A percentile compares a stretch with the other conserved stretches of the same genome.
Conservation (phyloP, 2,888 invertebrate genomes). For the Erynnis tages region DNA sequence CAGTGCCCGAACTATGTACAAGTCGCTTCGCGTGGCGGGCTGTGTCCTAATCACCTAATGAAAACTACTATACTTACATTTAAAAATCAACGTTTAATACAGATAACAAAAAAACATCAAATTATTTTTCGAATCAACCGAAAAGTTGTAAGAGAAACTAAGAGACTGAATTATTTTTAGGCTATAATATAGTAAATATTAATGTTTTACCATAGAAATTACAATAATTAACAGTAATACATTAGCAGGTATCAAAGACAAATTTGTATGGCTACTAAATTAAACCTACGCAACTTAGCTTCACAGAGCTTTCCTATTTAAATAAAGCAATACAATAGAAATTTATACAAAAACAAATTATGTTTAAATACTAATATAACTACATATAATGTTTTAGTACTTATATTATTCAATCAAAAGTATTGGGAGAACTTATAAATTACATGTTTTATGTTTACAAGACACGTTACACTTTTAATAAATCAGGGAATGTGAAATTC, state of each 20-base stretch:
- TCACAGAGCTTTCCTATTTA: constrained; percentile 9
- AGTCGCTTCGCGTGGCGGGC: constrained; percentile 64
- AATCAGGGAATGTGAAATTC: too few species aligned
- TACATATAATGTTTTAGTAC: too few species aligned
- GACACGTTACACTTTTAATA: too few species aligned
- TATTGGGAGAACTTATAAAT: too few species aligned
- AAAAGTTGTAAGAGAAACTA: neutral
- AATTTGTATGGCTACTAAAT: neutral
- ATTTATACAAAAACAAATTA: neutral
- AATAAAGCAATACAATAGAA: neutral
- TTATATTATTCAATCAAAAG: too few species aligned
- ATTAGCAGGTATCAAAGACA: neutral
- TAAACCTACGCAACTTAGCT: neutral
- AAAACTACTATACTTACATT: constrained; percentile 7
- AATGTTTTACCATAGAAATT: too few species aligned
- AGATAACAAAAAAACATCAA: neutral
- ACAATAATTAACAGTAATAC: too few species aligned
- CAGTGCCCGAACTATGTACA: constrained; percentile 63
- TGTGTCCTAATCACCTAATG: constrained; percentile 5
- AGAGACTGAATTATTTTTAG: neutral
- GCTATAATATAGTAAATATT: too few species aligned
- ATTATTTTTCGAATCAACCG: constrained; percentile 6
- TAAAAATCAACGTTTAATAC: constrained; percentile 12
- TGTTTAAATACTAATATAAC: neutral
- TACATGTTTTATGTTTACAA: too few species aligned